Conservation (phyloP, 2,888 invertebrate species). For the Rhimphoctona megacephalus region DNA sequence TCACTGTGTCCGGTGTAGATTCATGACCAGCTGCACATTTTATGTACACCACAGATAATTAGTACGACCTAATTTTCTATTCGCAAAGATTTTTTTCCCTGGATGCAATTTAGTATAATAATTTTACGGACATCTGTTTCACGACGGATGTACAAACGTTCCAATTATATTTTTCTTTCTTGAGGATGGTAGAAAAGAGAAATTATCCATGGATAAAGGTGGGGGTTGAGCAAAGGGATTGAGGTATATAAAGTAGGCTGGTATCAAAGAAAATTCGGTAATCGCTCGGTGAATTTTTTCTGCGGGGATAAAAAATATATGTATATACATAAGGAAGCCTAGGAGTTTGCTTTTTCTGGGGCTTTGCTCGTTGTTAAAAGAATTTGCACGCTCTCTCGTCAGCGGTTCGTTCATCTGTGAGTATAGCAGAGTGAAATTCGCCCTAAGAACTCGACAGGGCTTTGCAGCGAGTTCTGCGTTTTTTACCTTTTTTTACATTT, state of each 20-base stretch:
- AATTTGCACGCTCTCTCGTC: constrained; percentile 83
- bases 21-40: not conserved
- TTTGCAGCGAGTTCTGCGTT: constrained; percentile 66
- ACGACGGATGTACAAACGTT: constrained; percentile 45
- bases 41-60: not conserved
- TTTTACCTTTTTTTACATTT: constrained; percentile 54
- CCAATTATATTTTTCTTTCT: constrained; percentile 60
- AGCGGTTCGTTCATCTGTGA: constrained; percentile 82
- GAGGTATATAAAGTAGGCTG: constrained; percentile 24
- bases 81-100: constrained; percentile 8
- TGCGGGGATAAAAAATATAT: constrained; percentile 45
- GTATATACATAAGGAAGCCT: constrained; percentile 16
- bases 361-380: constrained; percentile 83
- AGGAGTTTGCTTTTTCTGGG: constrained; percentile 75
- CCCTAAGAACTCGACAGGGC: constrained; percentile 57
- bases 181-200: constrained; percentile 26
- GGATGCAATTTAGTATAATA: constrained; percentile 9
- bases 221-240: constrained; percentile 37
- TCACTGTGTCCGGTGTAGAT: not conserved
- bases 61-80: not conserved
- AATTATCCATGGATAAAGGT: constrained; percentile 10
- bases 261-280: constrained; percentile 80
- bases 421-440: constrained; percentile 50
- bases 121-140: constrained; percentile 59
- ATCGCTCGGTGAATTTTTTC: constrained; percentile 73